A percentile compares a stretch with the other conserved stretches of the same genome.
phyloP scores from a whole-genome alignment of 1,140 invertebrate genomes.

The Cyclina sinensis region DNA sequence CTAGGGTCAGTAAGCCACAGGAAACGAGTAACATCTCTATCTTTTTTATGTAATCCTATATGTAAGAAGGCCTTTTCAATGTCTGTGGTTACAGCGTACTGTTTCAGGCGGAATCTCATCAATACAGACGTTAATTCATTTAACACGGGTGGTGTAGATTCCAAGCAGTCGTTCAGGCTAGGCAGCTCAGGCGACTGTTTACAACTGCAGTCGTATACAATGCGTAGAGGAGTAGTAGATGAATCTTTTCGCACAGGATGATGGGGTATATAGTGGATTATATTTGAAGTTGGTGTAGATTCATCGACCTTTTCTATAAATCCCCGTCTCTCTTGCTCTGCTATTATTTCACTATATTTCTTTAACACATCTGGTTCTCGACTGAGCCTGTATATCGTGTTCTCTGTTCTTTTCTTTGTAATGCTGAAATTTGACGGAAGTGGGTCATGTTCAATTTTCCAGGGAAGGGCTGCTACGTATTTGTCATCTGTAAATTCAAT shows the following conservation, averaged over 20 bases:
- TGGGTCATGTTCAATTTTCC: conserved; percentile 32
- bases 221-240: background rate
- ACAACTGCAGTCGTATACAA: background rate
- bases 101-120: background rate
- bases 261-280: no score
- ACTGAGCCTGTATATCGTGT: background rate
- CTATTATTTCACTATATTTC: background rate
- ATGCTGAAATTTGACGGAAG: conserved; percentile 16
- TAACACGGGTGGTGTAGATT: background rate
- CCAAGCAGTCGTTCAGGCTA: background rate
- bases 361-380: background rate
- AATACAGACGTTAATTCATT: background rate
- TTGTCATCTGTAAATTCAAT: background rate
- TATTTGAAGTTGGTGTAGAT: no score
- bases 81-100: background rate
- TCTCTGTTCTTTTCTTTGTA: background rate
- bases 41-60: background rate
- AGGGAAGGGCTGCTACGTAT: conserved; percentile 4
- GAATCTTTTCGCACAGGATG: no score
- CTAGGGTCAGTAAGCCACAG: background rate
- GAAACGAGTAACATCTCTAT: background rate
- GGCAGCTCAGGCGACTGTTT: background rate
- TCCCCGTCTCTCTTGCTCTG: background rate
- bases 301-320: background rate
- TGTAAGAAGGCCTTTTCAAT: conserved; percentile 1